Percentiles rank a stretch among this genome's conserved stretches.
phyloP scores from a whole-genome alignment of 2,113 vertebrate species.

The Plestiodon gilberti region DNA sequence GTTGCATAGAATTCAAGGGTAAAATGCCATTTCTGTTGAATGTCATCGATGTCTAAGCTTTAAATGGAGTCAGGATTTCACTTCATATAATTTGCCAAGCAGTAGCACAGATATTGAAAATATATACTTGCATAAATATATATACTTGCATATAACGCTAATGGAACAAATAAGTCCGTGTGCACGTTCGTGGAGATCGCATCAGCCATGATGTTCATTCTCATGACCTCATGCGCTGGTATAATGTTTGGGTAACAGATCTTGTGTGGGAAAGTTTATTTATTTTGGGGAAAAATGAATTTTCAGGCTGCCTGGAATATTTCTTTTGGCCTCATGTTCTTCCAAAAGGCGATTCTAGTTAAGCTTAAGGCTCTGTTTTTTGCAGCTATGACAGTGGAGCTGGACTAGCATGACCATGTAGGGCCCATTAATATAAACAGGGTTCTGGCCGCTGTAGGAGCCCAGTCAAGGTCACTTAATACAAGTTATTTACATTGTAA shows the following conservation, averaged over 20 bases:
- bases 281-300: slow-evolving; percentile 38
- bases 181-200: background rate
- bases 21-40: background rate
- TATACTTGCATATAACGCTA: background rate
- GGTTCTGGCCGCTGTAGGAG: background rate
- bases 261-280: slow-evolving; percentile 16
- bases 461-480: background rate
- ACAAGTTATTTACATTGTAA: background rate
- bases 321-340: slow-evolving; percentile 25
- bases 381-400: background rate
- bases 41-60: background rate
- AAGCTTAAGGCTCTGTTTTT: background rate
- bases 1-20: background rate
- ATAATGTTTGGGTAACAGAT: slow-evolving; percentile 6
- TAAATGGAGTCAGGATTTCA: background rate
- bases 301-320: background rate
- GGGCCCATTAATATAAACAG: background rate
- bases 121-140: background rate
- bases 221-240: slow-evolving; percentile 28
- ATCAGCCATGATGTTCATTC: background rate
- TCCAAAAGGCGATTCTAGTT: background rate
- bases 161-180: background rate
- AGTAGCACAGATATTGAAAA: background rate
- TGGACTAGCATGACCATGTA: background rate
- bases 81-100: background rate